Conservation (phyloP, 2,888 invertebrate species). For the Lapara coniferarum region DNA sequence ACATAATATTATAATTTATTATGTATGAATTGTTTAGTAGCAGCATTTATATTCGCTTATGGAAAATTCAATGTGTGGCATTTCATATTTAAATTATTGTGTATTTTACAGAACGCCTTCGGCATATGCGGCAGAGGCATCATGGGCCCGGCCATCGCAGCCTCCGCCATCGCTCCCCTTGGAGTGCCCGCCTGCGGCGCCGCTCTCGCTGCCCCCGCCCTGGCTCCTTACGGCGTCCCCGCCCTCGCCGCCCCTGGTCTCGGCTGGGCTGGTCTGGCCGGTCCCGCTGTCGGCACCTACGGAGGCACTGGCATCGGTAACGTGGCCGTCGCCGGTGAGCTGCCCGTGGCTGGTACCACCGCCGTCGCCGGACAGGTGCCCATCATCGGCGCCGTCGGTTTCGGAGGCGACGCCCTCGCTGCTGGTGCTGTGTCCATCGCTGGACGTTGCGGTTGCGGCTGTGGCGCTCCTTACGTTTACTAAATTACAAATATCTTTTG, state of each 20-base stretch:
- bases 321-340: conserved; percentile 47
- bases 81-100: neutral
- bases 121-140: conserved; percentile 22
- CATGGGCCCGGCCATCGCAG: conserved; percentile 18
- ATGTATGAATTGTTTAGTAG: no score
- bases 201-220: conserved; percentile 14
- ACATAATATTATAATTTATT: no score
- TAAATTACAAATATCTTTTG: conserved; percentile 13
- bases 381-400: conserved; percentile 51
- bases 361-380: conserved; percentile 51
- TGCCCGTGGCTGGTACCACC: conserved; percentile 44
- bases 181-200: conserved; percentile 12
- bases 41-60: no score
- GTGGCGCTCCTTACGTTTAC: conserved; percentile 31
- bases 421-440: conserved; percentile 40
- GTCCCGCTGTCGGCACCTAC: conserved; percentile 35
- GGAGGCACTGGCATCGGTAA: conserved; percentile 49
- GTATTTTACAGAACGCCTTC: conserved; percentile 19
- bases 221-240: conserved; percentile 34
- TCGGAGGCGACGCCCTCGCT: conserved; percentile 48
- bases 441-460: conserved; percentile 30
- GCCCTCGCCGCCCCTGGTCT: conserved; percentile 31
- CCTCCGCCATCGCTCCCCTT: conserved; percentile 19
- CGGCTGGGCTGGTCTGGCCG: conserved; percentile 20
- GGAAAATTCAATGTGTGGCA: no score